Percentiles rank a stretch among this genome's conserved stretches.
These are phyloP conservation scores for Micropoecilia bifurca DNA, from an alignment of 2,797 vertebrate species.

Conservation along the genomic window DNA sequence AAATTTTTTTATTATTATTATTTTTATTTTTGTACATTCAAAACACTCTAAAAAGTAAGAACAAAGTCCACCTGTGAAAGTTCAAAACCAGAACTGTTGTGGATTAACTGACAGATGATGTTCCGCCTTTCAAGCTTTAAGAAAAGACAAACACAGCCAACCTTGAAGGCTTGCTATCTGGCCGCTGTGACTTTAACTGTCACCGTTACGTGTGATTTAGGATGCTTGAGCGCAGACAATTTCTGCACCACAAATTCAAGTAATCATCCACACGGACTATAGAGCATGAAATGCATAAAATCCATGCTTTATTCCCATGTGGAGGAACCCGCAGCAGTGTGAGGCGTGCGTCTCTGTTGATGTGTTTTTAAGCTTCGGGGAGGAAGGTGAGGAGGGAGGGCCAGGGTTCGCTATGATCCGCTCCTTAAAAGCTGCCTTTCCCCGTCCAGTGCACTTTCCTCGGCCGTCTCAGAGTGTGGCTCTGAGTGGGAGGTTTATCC, in stretches of 20 bases:
- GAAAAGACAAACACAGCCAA: background rate
- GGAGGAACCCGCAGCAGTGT: background rate
- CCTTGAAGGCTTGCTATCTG: background rate
- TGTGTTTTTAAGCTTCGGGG: background rate
- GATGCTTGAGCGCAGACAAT: background rate
- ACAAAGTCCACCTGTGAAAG: background rate
- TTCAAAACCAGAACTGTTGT: background rate
- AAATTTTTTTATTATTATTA: background rate
- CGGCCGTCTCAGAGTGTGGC: slow-evolving; percentile 50
- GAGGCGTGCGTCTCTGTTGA: background rate
- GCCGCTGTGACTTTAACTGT: slow-evolving; percentile 5
- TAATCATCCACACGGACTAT: slow-evolving; percentile 8
- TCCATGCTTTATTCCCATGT: slow-evolving; percentile 3
- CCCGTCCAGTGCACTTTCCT: slow-evolving; percentile 4
- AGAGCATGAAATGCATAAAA: slow-evolving; percentile 3
- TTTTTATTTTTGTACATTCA: background rate
- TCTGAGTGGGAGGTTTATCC: slow-evolving; percentile 74
- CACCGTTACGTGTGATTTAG: slow-evolving; percentile 8
- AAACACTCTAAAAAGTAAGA: background rate
- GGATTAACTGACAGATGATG: background rate
- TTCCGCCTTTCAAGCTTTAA: background rate
- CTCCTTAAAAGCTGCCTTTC: slow-evolving; percentile 1
- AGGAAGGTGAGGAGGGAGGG: too few species aligned
- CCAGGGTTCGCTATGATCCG: background rate
- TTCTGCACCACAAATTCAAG: slow-evolving; percentile 11